These are phyloP conservation scores for Harpegnathos saltator DNA, from an alignment of 1,140 invertebrate species.

Conservation along the genomic window DNA sequence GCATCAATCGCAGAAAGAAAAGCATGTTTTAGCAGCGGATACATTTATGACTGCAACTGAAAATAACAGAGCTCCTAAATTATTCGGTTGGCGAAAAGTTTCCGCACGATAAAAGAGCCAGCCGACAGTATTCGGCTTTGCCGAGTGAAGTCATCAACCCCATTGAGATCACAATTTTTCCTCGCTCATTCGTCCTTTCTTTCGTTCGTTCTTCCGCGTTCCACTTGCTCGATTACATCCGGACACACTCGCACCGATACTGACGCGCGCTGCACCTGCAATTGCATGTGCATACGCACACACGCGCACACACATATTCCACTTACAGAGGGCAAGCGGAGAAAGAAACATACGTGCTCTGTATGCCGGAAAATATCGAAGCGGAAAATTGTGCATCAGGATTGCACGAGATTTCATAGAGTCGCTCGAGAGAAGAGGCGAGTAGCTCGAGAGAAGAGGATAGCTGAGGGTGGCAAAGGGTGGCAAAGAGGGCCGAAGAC, in stretches of 20 bases:
- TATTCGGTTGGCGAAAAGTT: slow-evolving; percentile 43
- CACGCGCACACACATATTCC: neutral
- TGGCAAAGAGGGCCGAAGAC: neutral
- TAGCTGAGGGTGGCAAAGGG: slow-evolving; percentile 2
- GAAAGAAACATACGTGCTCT: slow-evolving; percentile 52
- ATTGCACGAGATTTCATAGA: slow-evolving; percentile 65
- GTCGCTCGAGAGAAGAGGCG: slow-evolving; percentile 11
- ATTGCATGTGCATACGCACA: neutral
- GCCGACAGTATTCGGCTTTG: slow-evolving; percentile 23
- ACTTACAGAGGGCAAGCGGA: slow-evolving; percentile 10
- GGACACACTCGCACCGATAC: slow-evolving; percentile 22
- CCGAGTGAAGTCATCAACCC: slow-evolving; percentile 40
- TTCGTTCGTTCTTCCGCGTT: slow-evolving; percentile 27
- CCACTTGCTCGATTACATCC: slow-evolving; percentile 41
- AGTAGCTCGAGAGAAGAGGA: slow-evolving; percentile 15
- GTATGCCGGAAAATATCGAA: slow-evolving; percentile 66
- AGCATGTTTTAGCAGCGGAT: too few relatives aligned
- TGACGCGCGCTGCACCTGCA: neutral
- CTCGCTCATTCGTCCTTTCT: slow-evolving; percentile 44
- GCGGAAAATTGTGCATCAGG: slow-evolving; percentile 67
- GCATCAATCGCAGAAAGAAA: too few relatives aligned
- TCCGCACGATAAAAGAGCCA: slow-evolving; percentile 16
- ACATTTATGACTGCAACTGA: too few relatives aligned
- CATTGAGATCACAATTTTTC: slow-evolving; percentile 52
- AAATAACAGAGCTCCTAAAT: neutral